Conservation (phyloP, 1,140 invertebrate species). For the Eumeta japonica region DNA sequence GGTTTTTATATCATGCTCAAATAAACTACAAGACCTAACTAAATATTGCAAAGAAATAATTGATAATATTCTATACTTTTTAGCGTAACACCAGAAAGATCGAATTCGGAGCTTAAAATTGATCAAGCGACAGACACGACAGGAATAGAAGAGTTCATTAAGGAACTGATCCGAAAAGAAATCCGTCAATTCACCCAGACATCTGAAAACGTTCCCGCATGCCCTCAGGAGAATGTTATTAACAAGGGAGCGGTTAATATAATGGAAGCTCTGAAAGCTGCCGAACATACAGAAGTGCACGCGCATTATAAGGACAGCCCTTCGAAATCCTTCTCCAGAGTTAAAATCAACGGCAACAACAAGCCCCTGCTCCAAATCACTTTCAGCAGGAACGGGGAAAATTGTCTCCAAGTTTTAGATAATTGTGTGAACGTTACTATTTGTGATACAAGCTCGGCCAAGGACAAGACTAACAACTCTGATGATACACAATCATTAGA, state of each 20-base stretch:
- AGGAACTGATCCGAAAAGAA: constrained; percentile 38
- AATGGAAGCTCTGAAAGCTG: constrained; percentile 26
- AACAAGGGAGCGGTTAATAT: constrained; percentile 37
- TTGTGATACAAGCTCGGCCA: constrained; percentile 20
- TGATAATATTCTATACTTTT: no score
- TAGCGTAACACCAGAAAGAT: no score
- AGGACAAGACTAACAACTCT: constrained; percentile 26
- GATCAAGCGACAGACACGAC: constrained; percentile 40
- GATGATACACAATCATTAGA: constrained; percentile 28
- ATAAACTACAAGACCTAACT: no score
- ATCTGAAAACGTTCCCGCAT: constrained; percentile 11
- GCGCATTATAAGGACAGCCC: constrained; percentile 16
- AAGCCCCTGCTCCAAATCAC: constrained; percentile 45
- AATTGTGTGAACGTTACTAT: constrained; percentile 41
- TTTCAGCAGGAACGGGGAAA: constrained; percentile 35
- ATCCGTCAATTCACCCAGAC: constrained; percentile 23
- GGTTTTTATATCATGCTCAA: no score
- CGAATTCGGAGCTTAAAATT: no score
- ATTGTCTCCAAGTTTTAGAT: constrained; percentile 40
- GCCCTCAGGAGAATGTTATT: constrained; percentile 19
- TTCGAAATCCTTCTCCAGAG: constrained; percentile 33
- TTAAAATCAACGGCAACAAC: constrained; percentile 47
- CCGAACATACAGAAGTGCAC: constrained; percentile 14
- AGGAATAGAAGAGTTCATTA: constrained; percentile 43
- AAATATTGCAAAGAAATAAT: no score